Evolutionary conservation across 2,888 invertebrate genomes (phyloP).

Genomic region (Drosophila putrida): DNA sequence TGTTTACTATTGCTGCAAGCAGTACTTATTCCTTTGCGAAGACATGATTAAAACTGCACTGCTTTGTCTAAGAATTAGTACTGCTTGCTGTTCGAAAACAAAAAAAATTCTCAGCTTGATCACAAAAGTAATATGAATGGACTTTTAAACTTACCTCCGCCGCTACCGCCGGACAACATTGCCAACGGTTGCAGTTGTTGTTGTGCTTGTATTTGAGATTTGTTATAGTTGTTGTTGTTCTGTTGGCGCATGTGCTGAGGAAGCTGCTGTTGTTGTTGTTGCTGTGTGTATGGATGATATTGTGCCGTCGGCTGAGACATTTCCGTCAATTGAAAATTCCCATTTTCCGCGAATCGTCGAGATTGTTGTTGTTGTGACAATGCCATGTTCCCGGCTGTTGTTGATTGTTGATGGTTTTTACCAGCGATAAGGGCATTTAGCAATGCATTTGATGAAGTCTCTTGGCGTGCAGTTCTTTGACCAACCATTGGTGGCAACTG

Average conservation of each 20-base stretch:
- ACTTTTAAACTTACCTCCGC: slow-evolving; percentile 67
- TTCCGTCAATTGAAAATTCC: slow-evolving; percentile 52
- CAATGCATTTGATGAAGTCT: slow-evolving; percentile 59
- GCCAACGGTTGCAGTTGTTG: slow-evolving; percentile 51
- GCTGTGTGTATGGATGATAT: slow-evolving; percentile 35
- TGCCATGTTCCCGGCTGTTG: slow-evolving; percentile 21
- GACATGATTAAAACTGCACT: no score
- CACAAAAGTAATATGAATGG: background rate
- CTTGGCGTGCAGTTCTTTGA: slow-evolving; percentile 40
- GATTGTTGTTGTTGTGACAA: slow-evolving; percentile 40
- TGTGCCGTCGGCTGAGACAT: slow-evolving; percentile 30
- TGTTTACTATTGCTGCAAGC: no score
- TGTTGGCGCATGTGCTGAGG: slow-evolving; percentile 38
- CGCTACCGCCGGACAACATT: slow-evolving; percentile 61
- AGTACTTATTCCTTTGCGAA: no score
- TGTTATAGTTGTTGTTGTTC: slow-evolving; percentile 49
- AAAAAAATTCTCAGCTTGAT: no score
- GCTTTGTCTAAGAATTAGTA: no score
- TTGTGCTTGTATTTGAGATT: slow-evolving; percentile 55
- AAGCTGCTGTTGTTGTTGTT: slow-evolving; percentile 9
- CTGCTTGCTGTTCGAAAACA: no score
- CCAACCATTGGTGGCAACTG: slow-evolving; percentile 34
- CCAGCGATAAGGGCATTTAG: slow-evolving; percentile 66
- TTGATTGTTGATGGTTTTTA: slow-evolving; percentile 32
- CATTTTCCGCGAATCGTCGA: slow-evolving; percentile 59